Base-by-base conservation (phyloP, 2,797 vertebrate species). In the Tympanoctomys barrerae region DNA sequence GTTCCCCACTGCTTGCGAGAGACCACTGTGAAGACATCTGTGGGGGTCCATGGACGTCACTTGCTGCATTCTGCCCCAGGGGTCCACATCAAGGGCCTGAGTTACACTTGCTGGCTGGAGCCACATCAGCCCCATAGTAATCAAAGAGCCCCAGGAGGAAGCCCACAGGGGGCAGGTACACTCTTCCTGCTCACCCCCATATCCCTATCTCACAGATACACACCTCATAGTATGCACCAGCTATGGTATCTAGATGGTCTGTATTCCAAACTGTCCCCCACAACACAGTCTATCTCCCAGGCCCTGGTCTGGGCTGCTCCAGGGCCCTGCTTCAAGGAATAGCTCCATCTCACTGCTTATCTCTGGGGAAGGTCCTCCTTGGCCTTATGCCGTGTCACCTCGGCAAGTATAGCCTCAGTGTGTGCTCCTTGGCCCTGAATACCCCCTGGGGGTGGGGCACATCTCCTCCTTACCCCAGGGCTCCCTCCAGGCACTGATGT, bases 1-100 rank as follows among this genome's bases (percentile, higher is more conserved):
- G 98, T 98, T 57, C 98, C 98, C 99, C 99, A 99, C 19, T 97
- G 95, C 24, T 77, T 36, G 21, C 98, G 98, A 33, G 98, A 96
- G 64, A 99, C 95, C 18, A 98, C 26, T 13, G 13, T 90, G 71
- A 91, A 94, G 52, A 81, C 79, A 31, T 90, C 98, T 98, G 87
- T 46, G 54, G 57, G 70, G 24, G 19, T 24, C 21, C 54, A 1
- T 0, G 33, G 9, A 24, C 0, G 1, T 91, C 77, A 78, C 4
- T 52, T 3, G 14, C 24, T 0, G 7, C 8, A 0, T 7, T 71
- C 54, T 57, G 57, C 33, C 13, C 59, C 22, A 31, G 0, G 1
- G 0, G 61, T 5, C 31, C 24, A 11, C 22, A 26, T 36, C 13
- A 52, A 19, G 26, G 21, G 1, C 31, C 83, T 26, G 13, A 21